Evolutionary conservation across 2,113 vertebrate genomes (phyloP).

Genomic region (Ptilonorhynchus violaceus): DNA sequence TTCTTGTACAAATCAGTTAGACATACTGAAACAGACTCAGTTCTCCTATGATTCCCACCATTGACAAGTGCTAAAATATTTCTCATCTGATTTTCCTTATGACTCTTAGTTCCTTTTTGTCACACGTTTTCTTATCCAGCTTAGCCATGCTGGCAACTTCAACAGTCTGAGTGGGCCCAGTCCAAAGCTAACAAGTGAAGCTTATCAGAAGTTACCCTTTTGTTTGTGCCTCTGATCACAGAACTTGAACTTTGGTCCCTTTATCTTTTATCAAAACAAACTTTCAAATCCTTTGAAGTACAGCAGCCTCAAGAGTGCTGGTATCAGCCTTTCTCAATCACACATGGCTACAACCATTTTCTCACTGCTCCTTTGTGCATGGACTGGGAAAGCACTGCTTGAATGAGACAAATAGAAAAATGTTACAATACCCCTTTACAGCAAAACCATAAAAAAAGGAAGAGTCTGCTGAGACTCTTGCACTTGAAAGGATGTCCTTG

Average conservation of each 20-base stretch:
- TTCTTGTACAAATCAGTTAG: neutral
- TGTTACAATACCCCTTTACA: neutral
- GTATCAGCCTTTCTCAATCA: slow-evolving; percentile 39
- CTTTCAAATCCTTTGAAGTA: slow-evolving; percentile 33
- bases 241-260: slow-evolving; percentile 18
- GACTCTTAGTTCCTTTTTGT: neutral
- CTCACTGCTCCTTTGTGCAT: neutral
- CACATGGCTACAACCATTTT: neutral
- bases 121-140: slow-evolving; percentile 30
- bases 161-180: neutral
- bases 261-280: slow-evolving; percentile 49
- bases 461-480: slow-evolving; percentile 5
- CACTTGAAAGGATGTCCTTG: slow-evolving; percentile 27
- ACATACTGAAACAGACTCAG: neutral
- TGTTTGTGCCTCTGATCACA: neutral
- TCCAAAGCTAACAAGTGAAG: slow-evolving; percentile 35
- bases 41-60: neutral
- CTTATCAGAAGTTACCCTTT: slow-evolving; percentile 16
- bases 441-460: neutral
- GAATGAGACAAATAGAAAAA: slow-evolving; percentile 23
- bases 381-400: neutral
- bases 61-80: neutral
- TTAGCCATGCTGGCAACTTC: neutral
- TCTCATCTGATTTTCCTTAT: neutral
- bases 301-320: neutral